A percentile compares a stretch with the other conserved stretches of the same genome.
phyloP scores from a whole-genome alignment of 92 coral and sea anemone species.

The Epizoanthus stellaris region DNA sequence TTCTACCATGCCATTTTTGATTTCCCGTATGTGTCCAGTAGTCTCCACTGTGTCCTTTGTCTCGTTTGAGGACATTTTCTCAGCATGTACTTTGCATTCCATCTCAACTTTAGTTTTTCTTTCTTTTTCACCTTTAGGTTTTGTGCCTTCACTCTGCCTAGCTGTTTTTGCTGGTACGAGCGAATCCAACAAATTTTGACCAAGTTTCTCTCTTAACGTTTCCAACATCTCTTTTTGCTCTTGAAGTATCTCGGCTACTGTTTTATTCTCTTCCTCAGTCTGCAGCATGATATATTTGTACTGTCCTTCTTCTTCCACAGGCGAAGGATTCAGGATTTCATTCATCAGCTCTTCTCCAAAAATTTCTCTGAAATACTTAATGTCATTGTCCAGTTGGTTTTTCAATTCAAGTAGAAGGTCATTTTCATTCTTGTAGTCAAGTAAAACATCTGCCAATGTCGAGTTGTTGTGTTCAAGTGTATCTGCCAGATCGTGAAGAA shows the following conservation, averaged over 20 bases:
- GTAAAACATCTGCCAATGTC: constrained; percentile 52
- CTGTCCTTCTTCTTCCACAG: constrained; percentile 7
- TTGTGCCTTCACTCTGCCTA: not conserved
- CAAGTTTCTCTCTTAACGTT: constrained; percentile 48
- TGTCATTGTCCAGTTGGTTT: constrained; percentile 45
- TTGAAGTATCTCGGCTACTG: constrained; percentile 52
- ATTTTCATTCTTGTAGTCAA: constrained; percentile 60
- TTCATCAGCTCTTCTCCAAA: constrained; percentile 59
- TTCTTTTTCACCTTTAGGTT: not conserved
- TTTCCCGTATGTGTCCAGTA: too few relatives aligned
- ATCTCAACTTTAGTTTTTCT: too few relatives aligned
- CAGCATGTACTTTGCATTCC: too few relatives aligned
- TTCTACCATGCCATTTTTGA: too few relatives aligned
- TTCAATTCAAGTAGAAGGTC: constrained; percentile 47
- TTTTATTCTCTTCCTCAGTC: constrained; percentile 35
- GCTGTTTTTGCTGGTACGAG: constrained; percentile 12
- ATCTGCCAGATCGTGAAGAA: constrained; percentile 19
- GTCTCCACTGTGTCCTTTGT: too few relatives aligned
- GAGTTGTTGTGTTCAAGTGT: constrained; percentile 40
- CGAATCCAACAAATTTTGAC: constrained; percentile 51
- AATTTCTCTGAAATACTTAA: constrained; percentile 55
- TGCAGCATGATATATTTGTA: constrained; percentile 27
- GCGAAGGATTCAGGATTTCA: constrained; percentile 20
- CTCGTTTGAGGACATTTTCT: too few relatives aligned
- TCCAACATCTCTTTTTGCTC: constrained; percentile 46